Conservation (phyloP, 2,888 invertebrate genomes). For the Nasonia oneida region DNA sequence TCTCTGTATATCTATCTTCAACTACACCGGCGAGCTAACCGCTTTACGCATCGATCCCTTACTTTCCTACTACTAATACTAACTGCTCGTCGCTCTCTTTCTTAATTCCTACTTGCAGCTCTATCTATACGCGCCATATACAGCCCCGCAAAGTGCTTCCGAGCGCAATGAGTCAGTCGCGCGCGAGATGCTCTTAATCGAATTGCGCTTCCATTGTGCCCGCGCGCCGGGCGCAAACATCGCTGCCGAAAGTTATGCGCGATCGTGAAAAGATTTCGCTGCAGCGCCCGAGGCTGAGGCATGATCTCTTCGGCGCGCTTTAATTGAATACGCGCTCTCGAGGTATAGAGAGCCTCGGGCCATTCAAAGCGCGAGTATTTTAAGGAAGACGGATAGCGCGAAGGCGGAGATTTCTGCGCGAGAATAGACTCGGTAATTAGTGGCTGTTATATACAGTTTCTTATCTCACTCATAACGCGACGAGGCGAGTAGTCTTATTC, state of each 20-base stretch:
- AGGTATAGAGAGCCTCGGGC: not conserved
- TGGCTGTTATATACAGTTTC: not conserved
- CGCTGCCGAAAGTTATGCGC: slow-evolving; percentile 3
- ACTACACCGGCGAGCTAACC: not conserved
- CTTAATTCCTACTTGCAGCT: not conserved
- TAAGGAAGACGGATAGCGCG: not conserved
- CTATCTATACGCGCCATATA: not conserved
- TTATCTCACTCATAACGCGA: not conserved
- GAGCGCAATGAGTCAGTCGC: slow-evolving; percentile 16
- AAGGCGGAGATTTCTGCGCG: not conserved
- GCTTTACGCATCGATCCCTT: slow-evolving; percentile 29
- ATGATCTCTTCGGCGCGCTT: not conserved
- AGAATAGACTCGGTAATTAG: not conserved
- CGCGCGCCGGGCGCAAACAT: not conserved
- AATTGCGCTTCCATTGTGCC: slow-evolving; percentile 1
- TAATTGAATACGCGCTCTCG: not conserved
- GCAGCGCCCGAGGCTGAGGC: not conserved
- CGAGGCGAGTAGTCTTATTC: not conserved
- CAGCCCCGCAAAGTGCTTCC: not conserved
- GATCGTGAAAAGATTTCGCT: slow-evolving; percentile 3
- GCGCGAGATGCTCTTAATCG: not conserved
- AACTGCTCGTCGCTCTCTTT: not conserved
- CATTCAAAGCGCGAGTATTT: not conserved
- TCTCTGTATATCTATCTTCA: not conserved
- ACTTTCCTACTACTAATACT: no score